Evolutionary conservation across 2,888 invertebrate species (phyloP).

Genomic region (Thymelicus lineola): DNA sequence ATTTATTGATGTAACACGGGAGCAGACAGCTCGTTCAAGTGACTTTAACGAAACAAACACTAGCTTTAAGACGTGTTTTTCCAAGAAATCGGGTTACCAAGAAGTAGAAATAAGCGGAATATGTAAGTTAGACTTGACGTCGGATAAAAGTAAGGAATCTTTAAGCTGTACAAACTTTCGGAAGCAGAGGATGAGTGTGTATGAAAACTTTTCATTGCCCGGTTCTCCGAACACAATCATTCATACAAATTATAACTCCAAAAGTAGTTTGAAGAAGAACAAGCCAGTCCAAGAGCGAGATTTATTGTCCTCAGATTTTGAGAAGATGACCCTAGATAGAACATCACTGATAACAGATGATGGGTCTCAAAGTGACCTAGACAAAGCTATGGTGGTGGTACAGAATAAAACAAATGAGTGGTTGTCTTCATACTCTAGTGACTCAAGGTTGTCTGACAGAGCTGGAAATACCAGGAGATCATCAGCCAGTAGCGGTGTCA

Average conservation of each 20-base stretch:
- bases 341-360: conserved; percentile 55
- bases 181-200: conserved; percentile 62
- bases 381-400: conserved; percentile 66
- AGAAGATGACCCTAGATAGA: conserved; percentile 44
- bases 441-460: conserved; percentile 48
- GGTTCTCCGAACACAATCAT: conserved; percentile 72
- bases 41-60: conserved; percentile 51
- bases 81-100: conserved; percentile 50
- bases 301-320: conserved; percentile 42
- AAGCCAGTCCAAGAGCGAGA: conserved; percentile 26
- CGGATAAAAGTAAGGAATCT: conserved; percentile 49
- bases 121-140: conserved; percentile 57
- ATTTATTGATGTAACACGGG: conserved; percentile 40
- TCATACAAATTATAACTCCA: conserved; percentile 72
- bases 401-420: conserved; percentile 77
- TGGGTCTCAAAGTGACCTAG: conserved; percentile 55
- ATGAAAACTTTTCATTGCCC: conserved; percentile 75
- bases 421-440: conserved; percentile 59
- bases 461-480: conserved; percentile 71
- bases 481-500: conserved; percentile 77
- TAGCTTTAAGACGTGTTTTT: conserved; percentile 69
- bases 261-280: conserved; percentile 64
- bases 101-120: conserved; percentile 70
- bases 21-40: conserved; percentile 1
- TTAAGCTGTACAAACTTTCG: conserved; percentile 40